These are phyloP conservation scores for Philaenus spumarius DNA, from an alignment of 1,140 invertebrate genomes.

Conservation along the genomic window DNA sequence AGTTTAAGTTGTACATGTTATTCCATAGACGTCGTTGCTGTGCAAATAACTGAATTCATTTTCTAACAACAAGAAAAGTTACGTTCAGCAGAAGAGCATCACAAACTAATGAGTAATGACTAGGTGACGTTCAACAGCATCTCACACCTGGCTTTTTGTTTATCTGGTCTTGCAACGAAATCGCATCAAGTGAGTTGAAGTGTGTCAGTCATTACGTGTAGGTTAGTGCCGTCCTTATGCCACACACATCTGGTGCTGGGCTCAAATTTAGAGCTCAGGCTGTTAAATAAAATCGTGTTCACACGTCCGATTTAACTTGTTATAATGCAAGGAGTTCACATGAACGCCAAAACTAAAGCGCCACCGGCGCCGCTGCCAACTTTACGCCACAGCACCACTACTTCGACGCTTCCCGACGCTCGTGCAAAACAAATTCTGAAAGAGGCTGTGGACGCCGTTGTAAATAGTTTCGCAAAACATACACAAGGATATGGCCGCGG, in stretches of 20 bases:
- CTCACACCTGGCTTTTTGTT: conserved; percentile 20
- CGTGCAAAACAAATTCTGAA: conserved; percentile 62
- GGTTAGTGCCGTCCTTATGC: conserved; percentile 19
- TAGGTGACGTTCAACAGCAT: conserved; percentile 13
- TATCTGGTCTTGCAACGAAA: not conserved
- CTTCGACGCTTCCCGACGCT: conserved; percentile 47
- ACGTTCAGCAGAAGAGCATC: conserved; percentile 20
- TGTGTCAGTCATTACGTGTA: conserved; percentile 8
- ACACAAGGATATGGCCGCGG: conserved; percentile 69
- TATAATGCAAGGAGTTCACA: conserved; percentile 12
- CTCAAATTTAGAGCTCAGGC: conserved; percentile 13
- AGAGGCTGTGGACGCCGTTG: conserved; percentile 69
- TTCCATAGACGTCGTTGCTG: too few species aligned
- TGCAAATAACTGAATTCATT: conserved; percentile 17
- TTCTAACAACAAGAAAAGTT: conserved; percentile 20
- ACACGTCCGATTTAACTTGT: conserved; percentile 5
- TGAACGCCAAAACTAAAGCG: conserved; percentile 27
- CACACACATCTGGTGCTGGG: conserved; percentile 11
- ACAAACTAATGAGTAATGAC: conserved; percentile 22
- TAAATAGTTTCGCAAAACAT: conserved; percentile 72
- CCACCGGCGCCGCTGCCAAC: conserved; percentile 20
- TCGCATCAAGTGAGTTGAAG: not conserved
- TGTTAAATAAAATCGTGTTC: conserved; percentile 10
- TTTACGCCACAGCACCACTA: conserved; percentile 20
- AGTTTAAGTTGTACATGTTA: too few species aligned